These are phyloP conservation scores for Melanostoma scalare DNA, from an alignment of 2,888 invertebrate species.

Conservation along the genomic window DNA sequence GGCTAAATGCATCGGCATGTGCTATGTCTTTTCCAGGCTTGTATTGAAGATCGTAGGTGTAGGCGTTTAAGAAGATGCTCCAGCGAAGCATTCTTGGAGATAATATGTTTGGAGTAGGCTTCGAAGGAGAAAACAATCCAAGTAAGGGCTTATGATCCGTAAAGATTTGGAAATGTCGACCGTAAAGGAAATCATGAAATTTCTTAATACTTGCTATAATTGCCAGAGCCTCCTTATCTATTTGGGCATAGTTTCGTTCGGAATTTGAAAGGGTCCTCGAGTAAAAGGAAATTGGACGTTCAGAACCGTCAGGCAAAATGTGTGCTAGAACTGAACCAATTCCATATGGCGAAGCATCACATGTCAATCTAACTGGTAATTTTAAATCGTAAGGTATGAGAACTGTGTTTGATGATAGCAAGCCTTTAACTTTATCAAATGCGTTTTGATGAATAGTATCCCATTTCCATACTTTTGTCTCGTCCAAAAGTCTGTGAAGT, in stretches of 20 bases:
- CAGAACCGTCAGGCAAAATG: conserved; percentile 16
- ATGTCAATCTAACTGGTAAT: conserved; percentile 33
- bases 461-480: too few relatives aligned
- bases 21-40: conserved; percentile 20
- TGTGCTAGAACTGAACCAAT: conserved; percentile 49
- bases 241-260: conserved; percentile 41
- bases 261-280: conserved; percentile 26
- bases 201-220: conserved; percentile 30
- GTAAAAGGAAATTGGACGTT: conserved; percentile 28
- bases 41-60: conserved; percentile 14
- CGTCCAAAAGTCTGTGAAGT: too few relatives aligned
- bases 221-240: conserved; percentile 33
- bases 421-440: conserved; percentile 10
- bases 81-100: conserved; percentile 52
- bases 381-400: conserved; percentile 12
- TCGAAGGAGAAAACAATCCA: conserved; percentile 28
- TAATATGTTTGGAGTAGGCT: conserved; percentile 32
- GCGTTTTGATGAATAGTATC: background rate
- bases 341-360: conserved; percentile 55
- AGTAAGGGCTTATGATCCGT: conserved; percentile 29
- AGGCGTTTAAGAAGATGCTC: conserved; percentile 20
- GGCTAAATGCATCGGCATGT: conserved; percentile 8
- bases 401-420: conserved; percentile 17
- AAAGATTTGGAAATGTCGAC: conserved; percentile 22
- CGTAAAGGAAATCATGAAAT: conserved; percentile 44